Percentiles rank a stretch among this genome's conserved stretches.
Evolutionary conservation across 2,797 vertebrate genomes (phyloP).

Genomic region (Corythornis leucogaster): DNA sequence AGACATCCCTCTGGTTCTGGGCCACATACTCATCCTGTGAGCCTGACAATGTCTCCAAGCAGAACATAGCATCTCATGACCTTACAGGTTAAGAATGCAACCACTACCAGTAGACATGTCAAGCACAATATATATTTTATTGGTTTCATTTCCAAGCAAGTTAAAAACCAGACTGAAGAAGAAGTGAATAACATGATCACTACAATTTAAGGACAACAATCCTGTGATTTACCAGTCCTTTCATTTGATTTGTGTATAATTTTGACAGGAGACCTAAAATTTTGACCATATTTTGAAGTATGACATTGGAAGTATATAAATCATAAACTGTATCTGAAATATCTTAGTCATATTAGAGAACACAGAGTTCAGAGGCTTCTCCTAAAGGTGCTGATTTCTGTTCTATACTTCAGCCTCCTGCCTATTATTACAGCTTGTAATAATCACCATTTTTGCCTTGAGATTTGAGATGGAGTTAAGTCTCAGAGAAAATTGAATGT

Average conservation of each 20-base stretch:
- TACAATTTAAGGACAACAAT: background rate
- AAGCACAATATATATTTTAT: conserved; percentile 3
- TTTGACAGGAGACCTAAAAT: background rate
- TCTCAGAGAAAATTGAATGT: background rate
- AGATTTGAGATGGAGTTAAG: background rate
- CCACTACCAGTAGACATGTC: background rate
- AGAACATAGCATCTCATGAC: background rate
- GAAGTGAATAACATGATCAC: background rate
- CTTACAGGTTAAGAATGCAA: background rate
- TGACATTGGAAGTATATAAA: background rate
- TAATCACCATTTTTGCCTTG: background rate
- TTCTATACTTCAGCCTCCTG: background rate
- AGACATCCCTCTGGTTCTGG: background rate
- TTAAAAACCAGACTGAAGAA: background rate
- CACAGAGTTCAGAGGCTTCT: background rate
- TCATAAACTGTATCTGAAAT: background rate
- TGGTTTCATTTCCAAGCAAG: background rate
- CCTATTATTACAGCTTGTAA: background rate
- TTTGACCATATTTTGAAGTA: background rate
- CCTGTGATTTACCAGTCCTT: background rate
- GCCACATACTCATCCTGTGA: background rate
- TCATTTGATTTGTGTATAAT: background rate
- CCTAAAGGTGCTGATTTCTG: background rate
- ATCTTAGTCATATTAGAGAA: background rate
- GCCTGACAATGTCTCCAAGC: background rate